A percentile compares a stretch with the other conserved stretches of the same genome.
phyloP scores from a whole-genome alignment of 2,113 vertebrate genomes.

The human region DNA sequence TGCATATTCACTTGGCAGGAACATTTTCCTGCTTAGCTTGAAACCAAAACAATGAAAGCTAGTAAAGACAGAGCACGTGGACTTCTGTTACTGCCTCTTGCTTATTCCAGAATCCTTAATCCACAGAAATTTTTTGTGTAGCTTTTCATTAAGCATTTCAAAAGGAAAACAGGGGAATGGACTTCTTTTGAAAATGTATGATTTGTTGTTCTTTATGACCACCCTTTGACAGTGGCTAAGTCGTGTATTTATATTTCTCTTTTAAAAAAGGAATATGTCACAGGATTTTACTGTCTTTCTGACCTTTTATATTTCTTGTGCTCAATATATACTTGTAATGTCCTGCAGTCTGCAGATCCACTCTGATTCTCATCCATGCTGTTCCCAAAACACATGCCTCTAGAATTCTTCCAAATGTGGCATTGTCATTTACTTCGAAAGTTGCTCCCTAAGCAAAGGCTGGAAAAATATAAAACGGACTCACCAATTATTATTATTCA shows the following conservation, averaged over 20 bases:
- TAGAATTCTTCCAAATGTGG: slow-evolving; percentile 52
- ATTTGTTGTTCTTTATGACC: background rate
- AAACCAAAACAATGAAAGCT: slow-evolving; percentile 76
- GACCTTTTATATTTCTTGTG: background rate
- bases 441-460: slow-evolving; percentile 49
- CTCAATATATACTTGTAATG: background rate
- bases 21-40: slow-evolving; percentile 51
- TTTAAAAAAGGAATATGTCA: slow-evolving; percentile 36
- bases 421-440: slow-evolving; percentile 49
- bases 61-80: background rate
- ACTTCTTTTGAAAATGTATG: background rate
- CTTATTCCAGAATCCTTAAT: slow-evolving; percentile 41
- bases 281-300: background rate
- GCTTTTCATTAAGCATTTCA: slow-evolving; percentile 63
- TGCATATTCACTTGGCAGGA: slow-evolving; percentile 57
- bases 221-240: background rate
- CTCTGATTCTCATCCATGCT: background rate
- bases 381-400: slow-evolving; percentile 12
- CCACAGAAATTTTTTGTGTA: slow-evolving; percentile 7
- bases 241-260: slow-evolving; percentile 28
- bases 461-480: slow-evolving; percentile 71
- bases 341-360: background rate
- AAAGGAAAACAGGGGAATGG: background rate
- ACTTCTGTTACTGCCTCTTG: slow-evolving; percentile 62
- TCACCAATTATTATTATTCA: slow-evolving; percentile 57